Conservation (phyloP, 2,113 vertebrate species). For the Rhinolophus sinicus region DNA sequence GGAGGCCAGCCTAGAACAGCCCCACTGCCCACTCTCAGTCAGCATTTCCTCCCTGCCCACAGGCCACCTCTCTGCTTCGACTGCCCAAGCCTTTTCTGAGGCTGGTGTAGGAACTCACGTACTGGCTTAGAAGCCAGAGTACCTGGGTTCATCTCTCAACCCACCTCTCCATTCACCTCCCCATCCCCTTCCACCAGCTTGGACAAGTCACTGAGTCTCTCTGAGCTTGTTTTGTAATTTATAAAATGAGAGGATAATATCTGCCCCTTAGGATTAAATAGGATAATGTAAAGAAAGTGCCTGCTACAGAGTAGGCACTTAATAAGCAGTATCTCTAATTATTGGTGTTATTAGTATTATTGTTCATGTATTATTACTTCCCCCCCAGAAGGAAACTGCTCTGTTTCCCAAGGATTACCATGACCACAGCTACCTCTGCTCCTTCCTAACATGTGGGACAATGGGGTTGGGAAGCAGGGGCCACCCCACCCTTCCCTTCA, state of each 20-base stretch:
- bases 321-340: not conserved
- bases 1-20: not conserved
- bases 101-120: rapidly evolving
- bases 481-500: not conserved
- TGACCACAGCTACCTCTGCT: not conserved
- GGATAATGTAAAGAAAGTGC: not conserved
- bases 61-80: not conserved
- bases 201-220: not conserved
- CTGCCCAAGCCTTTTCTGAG: not conserved
- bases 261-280: not conserved
- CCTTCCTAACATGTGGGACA: not conserved
- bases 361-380: not conserved
- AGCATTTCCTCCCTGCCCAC: not conserved
- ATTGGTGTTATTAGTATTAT: conserved; percentile 1
- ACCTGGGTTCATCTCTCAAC: not conserved
- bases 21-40: not conserved
- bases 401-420: not conserved
- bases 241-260: not conserved
- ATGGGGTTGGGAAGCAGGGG: not conserved
- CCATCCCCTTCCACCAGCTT: not conserved
- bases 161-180: too few species aligned
- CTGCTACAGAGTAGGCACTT: not conserved
- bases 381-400: not conserved
- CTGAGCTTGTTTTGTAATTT: conserved; percentile 3
- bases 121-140: not conserved